These are phyloP conservation scores for Nemopilema nomurai DNA, from an alignment of 30 jellyfish, hydroid and myxozoan species.

Conservation along the genomic window DNA sequence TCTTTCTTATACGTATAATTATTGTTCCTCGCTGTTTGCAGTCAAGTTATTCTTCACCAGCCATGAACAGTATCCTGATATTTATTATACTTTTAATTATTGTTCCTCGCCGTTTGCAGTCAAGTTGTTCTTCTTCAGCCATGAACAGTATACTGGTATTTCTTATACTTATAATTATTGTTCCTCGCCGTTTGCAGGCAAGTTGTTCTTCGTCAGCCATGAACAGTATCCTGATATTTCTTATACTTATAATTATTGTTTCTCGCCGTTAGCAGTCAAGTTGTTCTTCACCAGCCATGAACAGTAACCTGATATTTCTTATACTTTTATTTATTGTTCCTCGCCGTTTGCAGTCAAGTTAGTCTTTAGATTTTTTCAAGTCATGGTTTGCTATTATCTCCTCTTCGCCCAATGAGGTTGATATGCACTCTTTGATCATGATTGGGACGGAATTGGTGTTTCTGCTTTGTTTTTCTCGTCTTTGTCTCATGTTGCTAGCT, in stretches of 20 bases:
- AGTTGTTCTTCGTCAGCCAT: background rate
- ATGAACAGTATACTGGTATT: background rate
- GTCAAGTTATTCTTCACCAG: background rate
- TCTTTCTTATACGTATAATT: background rate
- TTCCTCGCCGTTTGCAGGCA: background rate
- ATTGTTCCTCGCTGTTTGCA: background rate
- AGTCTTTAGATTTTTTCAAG: background rate
- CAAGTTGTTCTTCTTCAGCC: background rate
- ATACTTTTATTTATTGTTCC: background rate
- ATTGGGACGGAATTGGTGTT: background rate
- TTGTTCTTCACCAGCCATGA: background rate
- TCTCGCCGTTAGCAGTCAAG: background rate
- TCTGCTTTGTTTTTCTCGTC: background rate
- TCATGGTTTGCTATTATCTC: background rate
- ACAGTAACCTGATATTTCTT: background rate
- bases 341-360: background rate
- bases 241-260: background rate
- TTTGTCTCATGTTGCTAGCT: background rate
- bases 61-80: background rate
- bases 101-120: background rate
- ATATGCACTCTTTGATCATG: background rate
- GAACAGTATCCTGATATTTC: background rate
- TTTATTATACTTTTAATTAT: background rate
- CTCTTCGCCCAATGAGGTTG: background rate
- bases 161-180: background rate